Conservation (phyloP, 2,888 invertebrate genomes). For the Brachylomia viminalis region DNA sequence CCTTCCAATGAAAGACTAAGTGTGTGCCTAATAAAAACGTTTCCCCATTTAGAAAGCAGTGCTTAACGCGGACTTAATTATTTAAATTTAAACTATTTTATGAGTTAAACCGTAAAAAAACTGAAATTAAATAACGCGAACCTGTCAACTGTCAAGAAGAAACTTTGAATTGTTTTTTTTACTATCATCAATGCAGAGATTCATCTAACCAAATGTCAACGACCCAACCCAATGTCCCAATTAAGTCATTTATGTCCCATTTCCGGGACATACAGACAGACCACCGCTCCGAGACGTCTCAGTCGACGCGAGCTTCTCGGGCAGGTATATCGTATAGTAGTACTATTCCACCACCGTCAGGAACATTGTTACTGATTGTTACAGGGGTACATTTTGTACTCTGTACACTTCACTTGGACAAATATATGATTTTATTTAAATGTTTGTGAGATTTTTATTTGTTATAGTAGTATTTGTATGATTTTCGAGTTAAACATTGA, state of each 20-base stretch:
- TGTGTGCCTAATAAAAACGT: neutral
- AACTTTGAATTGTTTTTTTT: neutral
- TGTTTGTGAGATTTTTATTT: neutral
- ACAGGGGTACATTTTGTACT: slow-evolving; percentile 81
- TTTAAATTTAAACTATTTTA: neutral
- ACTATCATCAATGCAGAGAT: neutral
- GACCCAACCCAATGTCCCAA: neutral
- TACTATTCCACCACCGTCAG: slow-evolving; percentile 71
- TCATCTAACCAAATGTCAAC: neutral
- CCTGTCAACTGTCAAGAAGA: neutral
- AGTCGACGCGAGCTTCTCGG: slow-evolving; percentile 71
- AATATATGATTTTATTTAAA: slow-evolving; percentile 72
- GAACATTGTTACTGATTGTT: slow-evolving; percentile 83
- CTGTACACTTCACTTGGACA: slow-evolving; percentile 82
- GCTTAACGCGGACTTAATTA: neutral
- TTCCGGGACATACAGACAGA: slow-evolving; percentile 52
- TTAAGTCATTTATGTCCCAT: neutral
- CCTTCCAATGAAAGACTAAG: neutral
- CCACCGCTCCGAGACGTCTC: slow-evolving; percentile 59
- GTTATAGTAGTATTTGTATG: too few species aligned
- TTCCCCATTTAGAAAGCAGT: neutral
- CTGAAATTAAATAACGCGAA: neutral
- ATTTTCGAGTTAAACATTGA: neutral
- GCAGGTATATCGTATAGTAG: slow-evolving; percentile 67
- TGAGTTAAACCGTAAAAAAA: neutral